Conservation (phyloP, 2,113 vertebrate genomes). For the Ophiodon elongatus region DNA sequence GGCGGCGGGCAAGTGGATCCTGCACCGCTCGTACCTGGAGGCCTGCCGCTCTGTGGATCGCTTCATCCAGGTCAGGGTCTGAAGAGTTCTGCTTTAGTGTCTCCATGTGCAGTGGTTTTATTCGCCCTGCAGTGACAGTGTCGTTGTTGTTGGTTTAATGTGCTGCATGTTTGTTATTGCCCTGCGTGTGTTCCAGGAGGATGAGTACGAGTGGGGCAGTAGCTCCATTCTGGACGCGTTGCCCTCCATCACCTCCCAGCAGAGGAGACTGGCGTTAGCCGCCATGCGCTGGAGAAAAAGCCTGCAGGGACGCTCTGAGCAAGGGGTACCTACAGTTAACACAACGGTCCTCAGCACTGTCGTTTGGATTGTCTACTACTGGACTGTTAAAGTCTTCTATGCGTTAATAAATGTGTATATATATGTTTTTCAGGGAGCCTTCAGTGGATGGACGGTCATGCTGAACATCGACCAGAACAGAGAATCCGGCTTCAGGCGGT, state of each 20-base stretch:
- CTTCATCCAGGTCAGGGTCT: constrained; percentile 87
- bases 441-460: constrained; percentile 96
- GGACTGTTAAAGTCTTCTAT: neutral
- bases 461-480: constrained; percentile 93
- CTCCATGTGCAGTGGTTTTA: neutral
- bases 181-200: constrained; percentile 86
- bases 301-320: constrained; percentile 84
- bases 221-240: constrained; percentile 90
- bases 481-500: constrained; percentile 93
- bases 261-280: constrained; percentile 91
- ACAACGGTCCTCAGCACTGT: neutral
- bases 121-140: neutral
- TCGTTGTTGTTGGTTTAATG: too few relatives aligned
- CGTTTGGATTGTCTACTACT: neutral
- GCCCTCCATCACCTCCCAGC: constrained; percentile 89
- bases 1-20: constrained; percentile 98
- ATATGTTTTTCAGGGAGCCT: constrained; percentile 89
- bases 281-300: constrained; percentile 95
- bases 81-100: neutral
- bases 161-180: too few relatives aligned
- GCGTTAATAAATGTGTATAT: neutral
- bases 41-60: constrained; percentile 87
- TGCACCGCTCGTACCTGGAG: constrained; percentile 96
- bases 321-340: constrained; percentile 66
- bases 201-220: constrained; percentile 97